Evolutionary conservation across 2,113 vertebrate species (phyloP), one percentile per base, ranked within the genome.

Genomic region (Calidris pygmaea): DNA sequence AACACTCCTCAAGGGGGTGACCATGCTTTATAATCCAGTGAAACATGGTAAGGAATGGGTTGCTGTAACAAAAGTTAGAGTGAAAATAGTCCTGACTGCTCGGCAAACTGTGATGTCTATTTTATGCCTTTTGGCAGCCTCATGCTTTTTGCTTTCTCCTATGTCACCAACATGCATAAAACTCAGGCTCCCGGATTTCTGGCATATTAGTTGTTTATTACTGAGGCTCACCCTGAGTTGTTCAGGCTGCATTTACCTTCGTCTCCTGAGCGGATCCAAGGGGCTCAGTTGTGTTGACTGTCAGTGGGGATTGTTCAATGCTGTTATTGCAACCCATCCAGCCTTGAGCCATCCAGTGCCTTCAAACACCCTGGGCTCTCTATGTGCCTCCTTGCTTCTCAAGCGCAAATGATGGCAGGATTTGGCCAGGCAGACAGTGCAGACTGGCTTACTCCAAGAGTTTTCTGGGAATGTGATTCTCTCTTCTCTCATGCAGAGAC

Each of bases 51-150:
- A 72, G 32, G 53, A 90, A 73, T 16, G 12, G 37, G 10, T 87
- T 90, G 50, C 30, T 90, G 21, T 66, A 83, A 59, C 23, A 32
- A 82, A 96, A 85, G 8, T 2, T 59, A 34, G 66, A 52, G 66
- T 59, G 59, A 94, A 89, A 86, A 77, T 11, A 71, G 26, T 70
- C 30, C 35, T 0, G 3, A 85, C 39, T 88, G 43, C 73, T 92
- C 43, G 39, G 72, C 73, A 92, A 75, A 60, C 35, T 71, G 24
- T 62, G 73, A 78, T 81, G 87, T 88, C 70, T 85, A 10, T 52
- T 96, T 95, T 85, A 87, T 85, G 66, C n/a, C 21, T 95, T 90
- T 88, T 94, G 90, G 83, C 86, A 92, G 55, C 34, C 35, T 83
- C 35, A 3, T 6, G 17, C 3, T 81, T 92, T 70, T 85, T 79